Base-by-base conservation (phyloP, 1,140 invertebrate species). In the Sitobion miscanthi region DNA sequence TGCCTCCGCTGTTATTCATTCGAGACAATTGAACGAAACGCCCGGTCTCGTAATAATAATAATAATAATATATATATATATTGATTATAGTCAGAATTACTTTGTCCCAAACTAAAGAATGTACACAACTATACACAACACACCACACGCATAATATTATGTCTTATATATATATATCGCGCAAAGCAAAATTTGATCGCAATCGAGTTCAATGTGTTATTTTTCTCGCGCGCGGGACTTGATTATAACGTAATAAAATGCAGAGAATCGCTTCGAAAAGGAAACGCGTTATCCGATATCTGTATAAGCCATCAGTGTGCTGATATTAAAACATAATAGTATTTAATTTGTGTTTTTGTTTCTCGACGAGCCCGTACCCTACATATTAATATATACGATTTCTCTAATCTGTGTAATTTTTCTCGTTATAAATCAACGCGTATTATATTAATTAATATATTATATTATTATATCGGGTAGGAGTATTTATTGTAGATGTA, bases 61-160 rank as follows among this genome's bases (percentile, higher is more conserved):
- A 54, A 20, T 47, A 20, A 49, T n/a, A 49, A n/a, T 88, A 52
- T 52, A 52, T 52, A 35, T 69, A 69, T 38, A 69, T 82, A 91
- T 92, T 83, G 90, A 92, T 92, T 83, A 54, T 54, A 83, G 90
- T 92, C 25, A n/a, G n/a, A 92, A 92, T 92, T 92, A 38, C 62
- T 92, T 83, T 52, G 77, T 49, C 45, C 90, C 45, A 83, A 45
- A 69, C 54, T 47, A 89, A 35, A 90, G 52, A 62, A 57, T 77
- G 25, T 23, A 69, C 45, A 69, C 45, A 38, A 38, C 38, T 38
- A 38, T 2, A 35, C 2, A 38, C 38, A 2, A 93, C 47, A n/a
- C 54, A 89, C 54, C 54, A 77, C 86, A 38, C 17, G 49, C n/a
- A 77, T 38, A 2, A 38, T 30, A 42, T 30, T 35, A 93, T 54